A percentile compares a stretch with the other conserved stretches of the same genome.
phyloP scores from a whole-genome alignment of 1,140 invertebrate genomes.

The Ceratina japonica region DNA sequence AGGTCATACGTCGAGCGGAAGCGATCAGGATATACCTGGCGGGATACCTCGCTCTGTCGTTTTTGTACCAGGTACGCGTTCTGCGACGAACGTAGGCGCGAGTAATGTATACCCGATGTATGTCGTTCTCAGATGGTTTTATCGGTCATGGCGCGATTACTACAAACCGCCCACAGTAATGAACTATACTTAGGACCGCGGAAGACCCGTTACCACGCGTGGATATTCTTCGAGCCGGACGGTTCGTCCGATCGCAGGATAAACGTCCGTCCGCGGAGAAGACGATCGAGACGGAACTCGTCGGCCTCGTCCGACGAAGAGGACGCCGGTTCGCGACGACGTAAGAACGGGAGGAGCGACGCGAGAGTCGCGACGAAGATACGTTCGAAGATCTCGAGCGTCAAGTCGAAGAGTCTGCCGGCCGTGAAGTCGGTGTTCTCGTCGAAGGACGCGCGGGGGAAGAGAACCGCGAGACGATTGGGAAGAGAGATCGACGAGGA shows the following conservation, averaged over 20 bases:
- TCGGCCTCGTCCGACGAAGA: not conserved
- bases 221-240: slow-evolving; percentile 47
- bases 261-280: not conserved
- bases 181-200: slow-evolving; percentile 21
- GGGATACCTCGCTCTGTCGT: slow-evolving; percentile 30
- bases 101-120: not conserved
- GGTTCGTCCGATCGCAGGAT: no score
- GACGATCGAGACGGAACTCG: not conserved
- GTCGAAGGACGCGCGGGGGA: not conserved
- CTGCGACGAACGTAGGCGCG: no score
- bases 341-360: not conserved
- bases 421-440: not conserved
- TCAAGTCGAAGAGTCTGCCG: slow-evolving; percentile 16
- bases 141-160: slow-evolving; percentile 44
- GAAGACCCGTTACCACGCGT: slow-evolving; percentile 27
- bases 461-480: not conserved
- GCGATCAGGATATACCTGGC: slow-evolving; percentile 23
- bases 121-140: slow-evolving; percentile 37
- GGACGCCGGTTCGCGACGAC: not conserved
- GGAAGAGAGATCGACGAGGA: not conserved
- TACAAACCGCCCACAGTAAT: slow-evolving; percentile 50
- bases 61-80: slow-evolving; percentile 51
- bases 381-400: slow-evolving; percentile 17
- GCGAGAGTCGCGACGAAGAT: slow-evolving; percentile 13
- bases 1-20: slow-evolving; percentile 11